phyloP scores from a whole-genome alignment of 2,113 vertebrate species.

The Epinephelus lanceolatus region DNA sequence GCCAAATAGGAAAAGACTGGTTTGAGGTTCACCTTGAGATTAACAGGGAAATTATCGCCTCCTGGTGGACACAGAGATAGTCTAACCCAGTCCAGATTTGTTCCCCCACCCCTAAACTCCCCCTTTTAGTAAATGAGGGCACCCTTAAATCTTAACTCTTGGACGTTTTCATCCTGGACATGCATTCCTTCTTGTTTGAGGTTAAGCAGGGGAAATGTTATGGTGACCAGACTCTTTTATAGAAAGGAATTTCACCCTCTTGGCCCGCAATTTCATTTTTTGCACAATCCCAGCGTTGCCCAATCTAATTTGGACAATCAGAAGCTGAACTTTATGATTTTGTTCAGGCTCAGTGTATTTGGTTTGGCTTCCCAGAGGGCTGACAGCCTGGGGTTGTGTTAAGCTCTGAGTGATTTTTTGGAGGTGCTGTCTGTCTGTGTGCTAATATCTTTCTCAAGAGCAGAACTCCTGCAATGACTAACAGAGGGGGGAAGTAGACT shows the following conservation, averaged over 20 bases:
- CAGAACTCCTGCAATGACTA: slow-evolving; percentile 48
- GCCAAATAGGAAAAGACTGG: slow-evolving; percentile 48
- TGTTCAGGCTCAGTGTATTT: slow-evolving; percentile 67
- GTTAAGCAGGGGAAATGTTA: slow-evolving; percentile 58
- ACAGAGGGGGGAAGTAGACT: slow-evolving; percentile 1
- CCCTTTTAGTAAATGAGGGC: background rate
- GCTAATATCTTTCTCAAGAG: slow-evolving; percentile 71
- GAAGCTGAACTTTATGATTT: slow-evolving; percentile 63
- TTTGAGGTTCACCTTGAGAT: slow-evolving; percentile 70
- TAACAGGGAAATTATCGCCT: slow-evolving; percentile 59
- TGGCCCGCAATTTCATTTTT: slow-evolving; percentile 56
- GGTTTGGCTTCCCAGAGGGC: slow-evolving; percentile 59
- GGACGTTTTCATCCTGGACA: background rate
- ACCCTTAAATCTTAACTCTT: slow-evolving; percentile 26
- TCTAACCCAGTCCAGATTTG: background rate
- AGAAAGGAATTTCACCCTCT: slow-evolving; percentile 71
- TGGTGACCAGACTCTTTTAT: slow-evolving; percentile 58
- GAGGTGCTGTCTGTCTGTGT: slow-evolving; percentile 57
- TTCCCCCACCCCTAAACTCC: too few relatives aligned
- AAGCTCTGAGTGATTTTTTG: slow-evolving; percentile 53
- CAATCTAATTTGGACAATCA: slow-evolving; percentile 76
- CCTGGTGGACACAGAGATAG: slow-evolving; percentile 58
- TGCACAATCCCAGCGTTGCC: slow-evolving; percentile 72
- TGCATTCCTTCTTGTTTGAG: slow-evolving; percentile 52
- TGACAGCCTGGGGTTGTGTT: slow-evolving; percentile 43